These are phyloP conservation scores for Callorhinus ursinus DNA, from an alignment of 2,113 vertebrate species.

Conservation along the genomic window DNA sequence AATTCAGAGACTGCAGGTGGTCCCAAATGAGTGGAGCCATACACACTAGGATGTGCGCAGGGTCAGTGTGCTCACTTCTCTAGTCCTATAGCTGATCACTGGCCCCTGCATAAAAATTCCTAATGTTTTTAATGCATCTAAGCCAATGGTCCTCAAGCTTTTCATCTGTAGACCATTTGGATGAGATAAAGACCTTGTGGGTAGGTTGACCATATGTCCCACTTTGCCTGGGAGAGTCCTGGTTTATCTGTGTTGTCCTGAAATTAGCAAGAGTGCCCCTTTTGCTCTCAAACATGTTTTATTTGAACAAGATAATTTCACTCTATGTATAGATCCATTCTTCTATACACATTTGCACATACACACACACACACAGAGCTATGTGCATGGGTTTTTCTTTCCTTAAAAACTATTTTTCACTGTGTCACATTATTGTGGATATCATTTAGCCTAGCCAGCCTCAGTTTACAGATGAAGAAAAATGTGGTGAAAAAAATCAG, in stretches of 20 bases:
- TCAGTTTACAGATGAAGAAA: not conserved
- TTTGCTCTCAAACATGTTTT: not conserved
- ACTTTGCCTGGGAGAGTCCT: not conserved
- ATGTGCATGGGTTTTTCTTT: not conserved
- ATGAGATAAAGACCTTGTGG: not conserved
- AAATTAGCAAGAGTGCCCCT: too few relatives aligned
- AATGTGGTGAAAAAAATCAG: not conserved
- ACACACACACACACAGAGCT: not conserved
- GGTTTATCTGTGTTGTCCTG: not conserved
- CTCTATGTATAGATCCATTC: not conserved
- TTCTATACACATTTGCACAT: accelerated
- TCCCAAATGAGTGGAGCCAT: not conserved
- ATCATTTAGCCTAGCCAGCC: not conserved
- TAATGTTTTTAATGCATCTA: not conserved
- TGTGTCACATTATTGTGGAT: not conserved
- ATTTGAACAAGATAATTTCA: not conserved
- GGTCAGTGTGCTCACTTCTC: not conserved
- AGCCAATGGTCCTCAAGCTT: not conserved
- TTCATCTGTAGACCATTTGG: not conserved
- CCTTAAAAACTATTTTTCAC: not conserved
- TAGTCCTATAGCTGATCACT: not conserved
- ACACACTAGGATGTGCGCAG: accelerated
- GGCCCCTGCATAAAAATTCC: not conserved
- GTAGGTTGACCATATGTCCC: not conserved
- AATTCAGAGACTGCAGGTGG: not conserved